phyloP scores from a whole-genome alignment of 2,888 invertebrate genomes.

The Cryptocheilus praepositus region DNA sequence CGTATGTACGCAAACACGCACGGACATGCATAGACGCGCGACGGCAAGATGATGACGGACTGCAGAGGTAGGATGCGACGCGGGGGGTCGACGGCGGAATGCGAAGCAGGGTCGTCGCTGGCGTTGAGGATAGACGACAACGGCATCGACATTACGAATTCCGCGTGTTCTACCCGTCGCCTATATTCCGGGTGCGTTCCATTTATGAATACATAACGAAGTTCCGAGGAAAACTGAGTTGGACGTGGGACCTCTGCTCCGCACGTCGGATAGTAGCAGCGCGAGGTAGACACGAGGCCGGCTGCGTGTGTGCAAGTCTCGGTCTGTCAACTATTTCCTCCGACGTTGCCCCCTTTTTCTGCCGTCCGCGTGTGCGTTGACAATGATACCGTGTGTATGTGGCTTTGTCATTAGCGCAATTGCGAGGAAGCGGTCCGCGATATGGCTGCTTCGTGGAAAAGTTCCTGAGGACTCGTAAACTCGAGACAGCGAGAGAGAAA shows the following conservation, averaged over 20 bases:
- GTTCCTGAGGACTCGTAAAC: too few species aligned
- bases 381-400: slow-evolving; percentile 8
- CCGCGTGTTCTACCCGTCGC: slow-evolving; percentile 54
- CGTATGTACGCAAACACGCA: slow-evolving; percentile 2
- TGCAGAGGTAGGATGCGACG: too few species aligned
- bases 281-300: not conserved
- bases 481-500: too few species aligned
- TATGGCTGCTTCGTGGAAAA: not conserved
- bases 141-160: slow-evolving; percentile 63
- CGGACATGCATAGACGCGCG: not conserved
- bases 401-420: slow-evolving; percentile 40
- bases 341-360: slow-evolving; percentile 2
- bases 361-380: not conserved
- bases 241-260: slow-evolving; percentile 33
- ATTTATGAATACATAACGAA: slow-evolving; percentile 70
- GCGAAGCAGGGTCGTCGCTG: not conserved
- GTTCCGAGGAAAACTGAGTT: slow-evolving; percentile 51
- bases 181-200: slow-evolving; percentile 63
- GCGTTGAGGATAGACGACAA: slow-evolving; percentile 16
- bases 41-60: slow-evolving; percentile 2
- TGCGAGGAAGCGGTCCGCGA: slow-evolving; percentile 19
- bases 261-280: slow-evolving; percentile 21
- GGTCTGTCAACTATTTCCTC: slow-evolving; percentile 15
- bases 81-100: not conserved
- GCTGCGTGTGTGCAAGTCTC: not conserved